Evolutionary conservation across 2,797 vertebrate genomes (phyloP).

Genomic region (Otolemur crassicaudatus): DNA sequence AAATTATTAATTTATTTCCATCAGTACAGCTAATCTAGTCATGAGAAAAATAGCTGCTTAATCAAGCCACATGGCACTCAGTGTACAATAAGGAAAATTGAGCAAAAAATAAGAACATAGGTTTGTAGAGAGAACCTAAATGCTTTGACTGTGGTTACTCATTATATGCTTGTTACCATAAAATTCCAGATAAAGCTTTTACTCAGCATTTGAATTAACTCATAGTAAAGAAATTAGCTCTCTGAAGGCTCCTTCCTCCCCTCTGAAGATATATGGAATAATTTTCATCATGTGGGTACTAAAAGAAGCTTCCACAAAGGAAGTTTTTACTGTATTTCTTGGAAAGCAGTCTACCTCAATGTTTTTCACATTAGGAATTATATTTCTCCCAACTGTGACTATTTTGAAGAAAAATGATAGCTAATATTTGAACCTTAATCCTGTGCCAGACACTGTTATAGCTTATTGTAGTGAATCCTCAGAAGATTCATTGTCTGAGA

Average conservation of each 20-base stretch:
- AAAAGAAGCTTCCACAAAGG: neutral
- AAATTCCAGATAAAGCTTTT: neutral
- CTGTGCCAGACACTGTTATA: neutral
- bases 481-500: neutral
- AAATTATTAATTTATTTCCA: slow-evolving; percentile 12
- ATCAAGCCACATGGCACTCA: neutral
- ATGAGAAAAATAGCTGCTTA: neutral
- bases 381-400: neutral
- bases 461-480: neutral
- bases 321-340: neutral
- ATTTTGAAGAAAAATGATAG: neutral
- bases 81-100: neutral
- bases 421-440: neutral
- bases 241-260: neutral
- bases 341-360: neutral
- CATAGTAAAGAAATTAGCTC: neutral
- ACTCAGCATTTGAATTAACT: neutral
- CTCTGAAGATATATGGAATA: neutral
- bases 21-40: neutral
- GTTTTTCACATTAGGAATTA: neutral
- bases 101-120: neutral
- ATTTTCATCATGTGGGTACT: neutral
- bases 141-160: neutral
- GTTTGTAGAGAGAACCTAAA: neutral
- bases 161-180: neutral